Percentiles rank a stretch among this genome's conserved stretches.
Evolutionary conservation across 2,797 vertebrate genomes (phyloP).

Genomic region (Crocodylus rhombifer): DNA sequence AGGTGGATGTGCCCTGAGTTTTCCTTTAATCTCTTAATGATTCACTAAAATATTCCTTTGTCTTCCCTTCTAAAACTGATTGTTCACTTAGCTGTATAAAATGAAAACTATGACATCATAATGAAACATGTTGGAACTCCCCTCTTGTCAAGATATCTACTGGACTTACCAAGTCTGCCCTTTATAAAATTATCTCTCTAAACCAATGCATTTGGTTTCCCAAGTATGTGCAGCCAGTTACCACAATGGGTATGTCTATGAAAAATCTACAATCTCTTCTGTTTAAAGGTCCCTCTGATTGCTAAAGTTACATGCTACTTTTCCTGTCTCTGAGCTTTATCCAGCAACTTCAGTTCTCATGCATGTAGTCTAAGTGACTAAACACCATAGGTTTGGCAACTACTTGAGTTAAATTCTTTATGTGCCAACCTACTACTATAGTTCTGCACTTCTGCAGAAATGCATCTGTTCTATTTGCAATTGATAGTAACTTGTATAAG

Average conservation of each 20-base stretch:
- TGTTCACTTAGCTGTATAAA: neutral
- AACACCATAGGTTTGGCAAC: neutral
- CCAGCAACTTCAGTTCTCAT: fast-evolving
- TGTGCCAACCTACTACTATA: neutral
- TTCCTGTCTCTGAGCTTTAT: fast-evolving
- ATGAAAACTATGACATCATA: neutral
- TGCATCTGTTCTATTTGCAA: fast-evolving
- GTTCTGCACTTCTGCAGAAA: neutral
- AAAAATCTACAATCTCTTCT: neutral
- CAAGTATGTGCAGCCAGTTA: neutral
- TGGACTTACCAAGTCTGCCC: neutral
- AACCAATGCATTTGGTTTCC: neutral
- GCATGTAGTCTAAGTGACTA: fast-evolving
- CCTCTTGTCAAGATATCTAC: neutral
- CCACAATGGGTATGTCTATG: neutral
- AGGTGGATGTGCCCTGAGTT: neutral
- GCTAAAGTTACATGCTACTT: neutral
- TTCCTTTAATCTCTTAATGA: slow-evolving; percentile 40
- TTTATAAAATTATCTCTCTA: neutral
- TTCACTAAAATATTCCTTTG: fast-evolving
- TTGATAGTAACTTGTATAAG: neutral
- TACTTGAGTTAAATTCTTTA: neutral
- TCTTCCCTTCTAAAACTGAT: neutral
- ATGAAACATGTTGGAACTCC: neutral
- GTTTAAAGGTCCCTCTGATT: neutral